Base-by-base conservation (phyloP, 2,797 vertebrate species). In the Arremon aurantiirostris region DNA sequence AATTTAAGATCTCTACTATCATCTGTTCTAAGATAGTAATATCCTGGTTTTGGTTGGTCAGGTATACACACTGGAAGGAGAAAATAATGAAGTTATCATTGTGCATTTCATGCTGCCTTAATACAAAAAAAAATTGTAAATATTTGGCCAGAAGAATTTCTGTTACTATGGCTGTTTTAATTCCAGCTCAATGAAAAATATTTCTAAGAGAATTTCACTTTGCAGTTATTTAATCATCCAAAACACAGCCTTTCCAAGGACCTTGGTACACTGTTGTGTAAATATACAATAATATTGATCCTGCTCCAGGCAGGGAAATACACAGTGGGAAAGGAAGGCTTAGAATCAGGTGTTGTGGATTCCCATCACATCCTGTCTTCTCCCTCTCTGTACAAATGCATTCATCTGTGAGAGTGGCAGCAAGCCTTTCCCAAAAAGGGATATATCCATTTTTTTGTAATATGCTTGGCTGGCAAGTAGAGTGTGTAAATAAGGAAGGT, bases 191-290 rank as follows among this genome's bases (percentile, higher is more conserved):
- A 1, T 49, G 39, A 59, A 88, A 94, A 83, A n/a, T 64, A 55
- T 82, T 90, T 92, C 59, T 61, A 66, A 78, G 26, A 69, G 2
- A 92, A 94, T 89, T 94, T 93, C 13, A 76, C 5, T 84, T 86
- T 69, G 23, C 34, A 63, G 22, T 60, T 89, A 55, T 60, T 89
- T 88, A 69, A 57, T 76, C 35, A 63, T 30, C 35, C 52, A 50
- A 83, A 90, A 52, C 9, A 39, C 23, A 60, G 32, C 10, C 82
- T 82, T 93, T 64, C 52, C 68, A 71, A 64, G 52, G 68, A 90
- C 18, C 18, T 49, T 55, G 59, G 73, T 73, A 69, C 44, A 63
- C 39, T 79, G 18, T n/a, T 80, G 30, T 55, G 50, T 52, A 89
- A 93, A 76, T 89, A 55, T 16, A 69, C 60, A 15, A 76, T 46